Base-by-base conservation (phyloP, 2,113 vertebrate genomes). In the Larimichthys polyactis region DNA sequence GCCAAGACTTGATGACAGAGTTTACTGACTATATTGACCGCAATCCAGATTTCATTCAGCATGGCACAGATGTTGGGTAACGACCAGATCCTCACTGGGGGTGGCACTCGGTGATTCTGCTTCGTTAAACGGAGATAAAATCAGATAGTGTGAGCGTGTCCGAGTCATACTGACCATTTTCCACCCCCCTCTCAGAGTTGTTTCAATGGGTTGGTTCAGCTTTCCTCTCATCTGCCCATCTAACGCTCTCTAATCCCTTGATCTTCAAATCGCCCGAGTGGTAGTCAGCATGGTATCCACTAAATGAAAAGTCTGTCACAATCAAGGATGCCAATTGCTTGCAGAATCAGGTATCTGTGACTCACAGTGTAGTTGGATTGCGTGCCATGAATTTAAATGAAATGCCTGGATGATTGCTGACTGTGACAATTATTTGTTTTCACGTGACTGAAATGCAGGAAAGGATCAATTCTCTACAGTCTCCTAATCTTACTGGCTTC, bases 241-340 rank as follows among this genome's bases (percentile, higher is more conserved):
- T 78, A 85, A 76, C 48, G 16, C 85, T 74, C 74, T 68, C 60
- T 93, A 93, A 94, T 94, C 93, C 84, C 86, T 71, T 83, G 81
- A 89, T 79, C 85, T 90, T 84, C 63, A 86, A 89, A 90, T 92
- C 79, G 17, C 48, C 62, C 36, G 49, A 80, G 64, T 64, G 27
- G 68, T 83, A 68, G 75, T 82, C 75, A 83, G 32, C 65, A 66
- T 62, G 40, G 54, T 70, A 36, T 73, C 44, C 9, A 4, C 78
- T 84, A 80, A 89, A 78, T 77, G 71, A 85, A 87, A 92, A 83
- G 62, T 86, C 81, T 54, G 44, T 71, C 81, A 58, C 72, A 78
- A 79, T 81, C 66, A 76, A 72, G 65, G 44, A 60, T 69, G 17
- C 64, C 63, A 65, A 88, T 78, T 64, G 27, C 32, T 69, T 84